Conservation (phyloP, 1,140 invertebrate genomes). For the Philopotamus ludificatus region DNA sequence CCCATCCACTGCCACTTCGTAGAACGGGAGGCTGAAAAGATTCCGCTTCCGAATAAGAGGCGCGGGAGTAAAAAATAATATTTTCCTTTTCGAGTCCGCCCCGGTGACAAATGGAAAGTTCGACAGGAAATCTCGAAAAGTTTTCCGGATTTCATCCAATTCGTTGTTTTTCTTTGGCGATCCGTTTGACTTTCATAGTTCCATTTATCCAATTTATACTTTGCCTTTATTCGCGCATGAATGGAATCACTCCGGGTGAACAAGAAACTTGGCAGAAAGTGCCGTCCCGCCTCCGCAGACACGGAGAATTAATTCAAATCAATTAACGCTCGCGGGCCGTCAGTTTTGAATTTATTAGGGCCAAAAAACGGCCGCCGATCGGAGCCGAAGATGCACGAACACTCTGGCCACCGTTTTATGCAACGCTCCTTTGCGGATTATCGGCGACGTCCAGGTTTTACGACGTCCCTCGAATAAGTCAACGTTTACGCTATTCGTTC, state of each 20-base stretch:
- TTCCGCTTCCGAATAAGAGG: not conserved
- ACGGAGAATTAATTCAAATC: too few relatives aligned
- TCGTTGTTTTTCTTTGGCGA: conserved; percentile 11
- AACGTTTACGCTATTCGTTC: too few relatives aligned
- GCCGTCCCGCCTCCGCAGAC: too few relatives aligned
- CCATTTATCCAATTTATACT: conserved; percentile 22
- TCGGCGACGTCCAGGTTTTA: too few relatives aligned
- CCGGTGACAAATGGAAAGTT: conserved; percentile 7
- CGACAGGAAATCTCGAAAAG: not conserved
- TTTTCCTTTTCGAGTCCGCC: not conserved
- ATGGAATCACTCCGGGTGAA: not conserved
- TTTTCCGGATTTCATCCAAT: not conserved
- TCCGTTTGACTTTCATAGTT: conserved; percentile 17
- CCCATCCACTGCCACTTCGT: not conserved
- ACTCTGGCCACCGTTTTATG: too few relatives aligned
- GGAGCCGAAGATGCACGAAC: too few relatives aligned
- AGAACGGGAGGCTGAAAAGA: not conserved
- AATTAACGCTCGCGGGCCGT: too few relatives aligned
- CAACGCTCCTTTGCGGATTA: too few relatives aligned
- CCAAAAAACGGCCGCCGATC: too few relatives aligned
- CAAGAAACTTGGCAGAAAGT: too few relatives aligned
- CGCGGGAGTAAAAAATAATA: not conserved
- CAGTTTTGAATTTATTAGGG: too few relatives aligned
- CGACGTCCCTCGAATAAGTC: too few relatives aligned
- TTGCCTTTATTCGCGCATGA: not conserved